Conservation (phyloP, 2,113 vertebrate species). For the Parus major region DNA sequence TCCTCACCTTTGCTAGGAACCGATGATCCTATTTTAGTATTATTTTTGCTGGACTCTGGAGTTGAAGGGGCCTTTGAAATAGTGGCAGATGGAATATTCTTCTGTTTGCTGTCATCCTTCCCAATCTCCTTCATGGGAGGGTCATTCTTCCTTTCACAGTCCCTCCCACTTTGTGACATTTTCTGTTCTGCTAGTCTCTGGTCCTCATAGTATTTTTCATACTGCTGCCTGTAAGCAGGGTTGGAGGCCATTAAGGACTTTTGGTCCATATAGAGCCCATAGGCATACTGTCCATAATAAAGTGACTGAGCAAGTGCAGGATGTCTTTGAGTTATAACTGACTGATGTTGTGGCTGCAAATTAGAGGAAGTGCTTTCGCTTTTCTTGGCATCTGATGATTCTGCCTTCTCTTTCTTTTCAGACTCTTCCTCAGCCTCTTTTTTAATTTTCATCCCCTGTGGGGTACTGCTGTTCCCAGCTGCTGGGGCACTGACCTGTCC, state of each 20-base stretch:
- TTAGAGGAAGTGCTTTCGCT: conserved; percentile 73
- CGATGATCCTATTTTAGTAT: conserved; percentile 81
- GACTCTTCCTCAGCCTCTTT: conserved; percentile 85
- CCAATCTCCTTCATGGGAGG: conserved; percentile 77
- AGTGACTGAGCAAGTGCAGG: conserved; percentile 96
- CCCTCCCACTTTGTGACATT: conserved; percentile 75
- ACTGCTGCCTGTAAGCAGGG: conserved; percentile 83
- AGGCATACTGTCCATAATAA: conserved; percentile 96
- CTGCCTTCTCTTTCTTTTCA: conserved; percentile 85
- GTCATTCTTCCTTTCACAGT: conserved; percentile 79
- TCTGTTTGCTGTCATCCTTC: conserved; percentile 87
- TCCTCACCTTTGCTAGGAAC: conserved; percentile 87
- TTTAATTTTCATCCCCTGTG: conserved; percentile 85
- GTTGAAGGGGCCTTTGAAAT: conserved; percentile 87
- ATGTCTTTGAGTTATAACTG: conserved; percentile 94
- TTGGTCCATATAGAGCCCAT: conserved; percentile 96
- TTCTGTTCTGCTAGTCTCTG: conserved; percentile 89
- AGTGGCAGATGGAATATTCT: conserved; percentile 80
- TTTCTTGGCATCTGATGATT: conserved; percentile 85
- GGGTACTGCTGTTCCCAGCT: conserved; percentile 77
- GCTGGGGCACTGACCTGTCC: conserved; percentile 79
- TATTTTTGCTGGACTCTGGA: conserved; percentile 85
- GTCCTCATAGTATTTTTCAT: conserved; percentile 91
- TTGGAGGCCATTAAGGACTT: conserved; percentile 91
- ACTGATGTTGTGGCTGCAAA: conserved; percentile 90